Percentiles rank a stretch among this genome's conserved stretches.
phyloP scores from a whole-genome alignment of 1,140 invertebrate genomes.

The Chionoecetes opilio region DNA sequence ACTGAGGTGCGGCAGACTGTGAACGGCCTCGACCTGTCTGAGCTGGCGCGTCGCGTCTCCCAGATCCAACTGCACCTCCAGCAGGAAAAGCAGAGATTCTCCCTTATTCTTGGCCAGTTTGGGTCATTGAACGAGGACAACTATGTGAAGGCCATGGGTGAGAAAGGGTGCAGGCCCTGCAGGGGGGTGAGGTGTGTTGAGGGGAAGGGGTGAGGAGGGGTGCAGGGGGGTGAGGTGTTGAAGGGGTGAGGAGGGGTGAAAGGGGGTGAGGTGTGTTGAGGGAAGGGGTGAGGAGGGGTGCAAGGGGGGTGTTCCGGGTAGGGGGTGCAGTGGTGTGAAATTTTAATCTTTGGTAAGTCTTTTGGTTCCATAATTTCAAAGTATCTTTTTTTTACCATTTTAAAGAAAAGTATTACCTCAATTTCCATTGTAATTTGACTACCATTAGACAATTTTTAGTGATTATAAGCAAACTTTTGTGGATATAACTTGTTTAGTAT shows the following conservation, averaged over 20 bases:
- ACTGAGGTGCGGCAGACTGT: neutral
- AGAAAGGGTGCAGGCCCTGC: too few relatives aligned
- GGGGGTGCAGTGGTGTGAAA: neutral
- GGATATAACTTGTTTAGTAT: too few relatives aligned
- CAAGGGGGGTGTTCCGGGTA: neutral
- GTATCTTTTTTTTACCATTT: too few relatives aligned
- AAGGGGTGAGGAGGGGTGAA: too few relatives aligned
- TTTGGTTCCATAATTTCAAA: too few relatives aligned
- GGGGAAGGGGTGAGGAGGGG: neutral
- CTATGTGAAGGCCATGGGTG: constrained; percentile 51
- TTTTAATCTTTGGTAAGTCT: too few relatives aligned
- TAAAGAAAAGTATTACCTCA: too few relatives aligned
- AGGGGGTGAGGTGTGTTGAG: neutral
- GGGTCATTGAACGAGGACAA: constrained; percentile 46
- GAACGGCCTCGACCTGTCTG: constrained; percentile 34
- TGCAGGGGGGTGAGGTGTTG: neutral
- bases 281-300: neutral
- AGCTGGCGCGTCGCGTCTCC: neutral
- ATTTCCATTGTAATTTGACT: too few relatives aligned
- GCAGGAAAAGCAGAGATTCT: neutral
- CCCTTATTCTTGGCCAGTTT: constrained; percentile 40
- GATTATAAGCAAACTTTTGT: too few relatives aligned
- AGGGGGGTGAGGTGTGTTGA: too few relatives aligned
- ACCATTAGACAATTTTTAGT: too few relatives aligned
- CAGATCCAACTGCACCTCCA: neutral